phyloP scores from a whole-genome alignment of 1,140 invertebrate genomes.

The Goniozus legneri region DNA sequence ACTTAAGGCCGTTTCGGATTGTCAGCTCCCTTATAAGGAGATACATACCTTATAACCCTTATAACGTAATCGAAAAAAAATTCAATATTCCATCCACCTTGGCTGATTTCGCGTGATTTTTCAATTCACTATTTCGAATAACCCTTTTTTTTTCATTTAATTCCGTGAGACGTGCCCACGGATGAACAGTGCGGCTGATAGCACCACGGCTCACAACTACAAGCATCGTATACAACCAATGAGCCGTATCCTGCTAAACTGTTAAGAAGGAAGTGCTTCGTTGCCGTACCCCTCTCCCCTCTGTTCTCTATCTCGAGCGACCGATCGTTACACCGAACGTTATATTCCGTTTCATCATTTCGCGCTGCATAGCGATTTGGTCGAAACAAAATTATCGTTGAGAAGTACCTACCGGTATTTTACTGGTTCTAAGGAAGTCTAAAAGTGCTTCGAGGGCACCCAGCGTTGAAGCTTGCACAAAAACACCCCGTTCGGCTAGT shows the following conservation, averaged over 20 bases:
- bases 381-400: background rate
- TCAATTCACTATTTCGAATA: background rate
- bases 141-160: background rate
- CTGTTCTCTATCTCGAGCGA: slow-evolving; percentile 7
- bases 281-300: slow-evolving; percentile 35
- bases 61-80: no score
- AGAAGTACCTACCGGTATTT: slow-evolving; percentile 82
- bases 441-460: slow-evolving; percentile 96
- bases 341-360: background rate
- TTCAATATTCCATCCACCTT: no score
- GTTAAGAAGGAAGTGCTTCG: slow-evolving; percentile 59
- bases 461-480: slow-evolving; percentile 97
- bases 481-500: slow-evolving; percentile 88
- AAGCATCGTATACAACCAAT: slow-evolving; percentile 39
- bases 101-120: no score
- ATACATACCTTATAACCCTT: no score
- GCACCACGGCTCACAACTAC: slow-evolving; percentile 34
- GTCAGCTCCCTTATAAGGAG: slow-evolving; percentile 1
- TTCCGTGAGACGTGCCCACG: slow-evolving; percentile 23
- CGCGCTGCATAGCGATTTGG: background rate
- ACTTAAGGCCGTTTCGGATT: slow-evolving; percentile 45
- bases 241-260: slow-evolving; percentile 58
- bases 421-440: slow-evolving; percentile 90
- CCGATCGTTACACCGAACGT: background rate
- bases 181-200: slow-evolving; percentile 36